Base-by-base conservation (phyloP, 2,888 invertebrate genomes). In the Platycheirus albimanus region DNA sequence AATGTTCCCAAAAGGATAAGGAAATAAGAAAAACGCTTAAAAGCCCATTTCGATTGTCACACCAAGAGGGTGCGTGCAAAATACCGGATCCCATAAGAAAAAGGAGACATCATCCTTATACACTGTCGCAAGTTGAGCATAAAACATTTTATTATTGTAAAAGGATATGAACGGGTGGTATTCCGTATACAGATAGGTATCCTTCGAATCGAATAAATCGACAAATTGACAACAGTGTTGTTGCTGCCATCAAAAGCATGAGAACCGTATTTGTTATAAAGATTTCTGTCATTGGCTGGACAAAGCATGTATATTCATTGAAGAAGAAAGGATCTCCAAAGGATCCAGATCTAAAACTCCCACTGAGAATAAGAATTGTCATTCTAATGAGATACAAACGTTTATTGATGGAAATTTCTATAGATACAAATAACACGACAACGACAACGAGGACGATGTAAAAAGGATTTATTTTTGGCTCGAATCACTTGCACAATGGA, bases 21-120 rank as follows among this genome's bases (percentile, higher is more conserved):
- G 78, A 83, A 83, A 83, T 78, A 78, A 74, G 83, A 83, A 83
- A 83, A 83, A 83, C 78, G 83, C 83, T 83, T 83, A 83, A 83
- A 83, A 83, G 83, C 78, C 83, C 83, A 83, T 83, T 83, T 83
- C 69, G 72, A 74, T 78, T 83, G 83, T 74, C 72, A 63, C 15
- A 51, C 63, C 47, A 58, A 49, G 83, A 78, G 78, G 78, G 78
- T 78, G 83, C 72, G 78, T 74, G 67, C 33, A 56, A 77, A 58
- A 49, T 47, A 67, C 72, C 61, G 66, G 66, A 72, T 63, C 63
- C 36, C 36, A 2, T 54, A 58, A 61, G 61, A 38, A 47, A 45
- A 49, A 47, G 63, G 45, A 64, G 15, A 61, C 70, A 38, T 36
- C 38, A 38, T 45, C 17, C 19, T 45, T 45, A 45, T 61, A 36